Evolutionary conservation across 2,113 vertebrate species (phyloP).

Genomic region (Osmerus eperlanus): DNA sequence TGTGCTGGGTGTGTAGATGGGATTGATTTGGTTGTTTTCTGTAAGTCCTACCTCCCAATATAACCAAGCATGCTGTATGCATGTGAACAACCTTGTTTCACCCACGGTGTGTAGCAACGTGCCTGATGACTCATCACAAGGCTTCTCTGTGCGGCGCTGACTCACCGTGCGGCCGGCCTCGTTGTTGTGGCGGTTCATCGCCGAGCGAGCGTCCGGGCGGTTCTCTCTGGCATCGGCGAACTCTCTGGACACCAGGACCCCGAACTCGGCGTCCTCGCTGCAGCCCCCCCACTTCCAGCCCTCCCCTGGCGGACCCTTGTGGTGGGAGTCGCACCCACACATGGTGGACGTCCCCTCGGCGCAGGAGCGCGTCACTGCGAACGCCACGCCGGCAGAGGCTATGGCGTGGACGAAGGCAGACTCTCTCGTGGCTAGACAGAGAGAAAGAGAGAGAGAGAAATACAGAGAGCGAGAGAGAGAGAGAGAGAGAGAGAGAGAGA

Average conservation of each 20-base stretch:
- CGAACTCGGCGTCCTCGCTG: conserved; percentile 96
- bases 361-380: conserved; percentile 90
- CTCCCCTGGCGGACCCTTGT: conserved; percentile 88
- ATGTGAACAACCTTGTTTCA: no score
- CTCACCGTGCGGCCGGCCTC: conserved; percentile 92
- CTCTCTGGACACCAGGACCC: conserved; percentile 94
- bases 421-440: conserved; percentile 81
- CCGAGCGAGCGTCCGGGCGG: conserved; percentile 90
- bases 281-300: conserved; percentile 99
- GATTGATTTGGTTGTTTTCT: no score
- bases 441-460: not conserved
- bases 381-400: conserved; percentile 91
- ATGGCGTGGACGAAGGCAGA: conserved; percentile 96
- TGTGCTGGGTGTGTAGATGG: no score
- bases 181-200: conserved; percentile 98
- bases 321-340: conserved; percentile 90
- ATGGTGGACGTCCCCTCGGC: conserved; percentile 88
- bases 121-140: not conserved
- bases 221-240: conserved; percentile 95
- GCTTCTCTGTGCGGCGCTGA: not conserved
- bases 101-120: not conserved
- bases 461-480: not conserved
- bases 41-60: no score
- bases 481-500: conserved; percentile 6
- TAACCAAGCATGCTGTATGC: no score